Base-by-base conservation (phyloP, 2,113 vertebrate genomes). In the Fulmarus glacialis region DNA sequence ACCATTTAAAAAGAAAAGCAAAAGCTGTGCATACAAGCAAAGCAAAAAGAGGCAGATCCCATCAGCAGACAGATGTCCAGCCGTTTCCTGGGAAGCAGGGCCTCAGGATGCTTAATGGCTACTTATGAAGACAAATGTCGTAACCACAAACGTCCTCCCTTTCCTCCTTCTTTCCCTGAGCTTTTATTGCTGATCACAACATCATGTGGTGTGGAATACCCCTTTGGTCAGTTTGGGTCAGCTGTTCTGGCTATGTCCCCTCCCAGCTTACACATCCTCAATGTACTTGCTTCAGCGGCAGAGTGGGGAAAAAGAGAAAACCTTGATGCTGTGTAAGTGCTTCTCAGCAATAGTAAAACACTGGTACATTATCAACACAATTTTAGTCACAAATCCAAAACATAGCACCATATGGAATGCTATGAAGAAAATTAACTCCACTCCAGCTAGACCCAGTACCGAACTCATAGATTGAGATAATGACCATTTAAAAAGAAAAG, bases 261-360 rank as follows among this genome's bases (percentile, higher is more conserved):
- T 70, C 34, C 32, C 29, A 60, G 2, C 9, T 58, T 82, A 17
- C 2, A 36, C 18, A 34, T 40, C 16, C 10, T 72, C 10, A 72
- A 9, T 0, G 2, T 29, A 12, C 12, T 75, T 3, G 0, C 5
- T 84, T 58, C 15, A 3, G 11, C 17, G 7, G 18, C 5, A 64
- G 32, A 45, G 29, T 6, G 8, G 7, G n/a, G 29, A 26, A 80
- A 80, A 71, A 74, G 7, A 29, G 3, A 82, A 85, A 66, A 36
- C 3, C 9, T 79, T 38, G 8, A 58, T 58, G 29, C 3, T 30
- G 1, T 64, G 7, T 29, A 36, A 82, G 2, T 4, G 4, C 22
- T n/a, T 23, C 13, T 59, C 40, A 67, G 8, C 15, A 53, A 42
- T 8, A 74, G 20, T 26, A 40, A 67, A 84, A 42, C 8, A 36